Evolutionary conservation across 2,113 vertebrate species (phyloP), one percentile per base, ranked within the genome.

Genomic region (Aptenodytes forsteri): DNA sequence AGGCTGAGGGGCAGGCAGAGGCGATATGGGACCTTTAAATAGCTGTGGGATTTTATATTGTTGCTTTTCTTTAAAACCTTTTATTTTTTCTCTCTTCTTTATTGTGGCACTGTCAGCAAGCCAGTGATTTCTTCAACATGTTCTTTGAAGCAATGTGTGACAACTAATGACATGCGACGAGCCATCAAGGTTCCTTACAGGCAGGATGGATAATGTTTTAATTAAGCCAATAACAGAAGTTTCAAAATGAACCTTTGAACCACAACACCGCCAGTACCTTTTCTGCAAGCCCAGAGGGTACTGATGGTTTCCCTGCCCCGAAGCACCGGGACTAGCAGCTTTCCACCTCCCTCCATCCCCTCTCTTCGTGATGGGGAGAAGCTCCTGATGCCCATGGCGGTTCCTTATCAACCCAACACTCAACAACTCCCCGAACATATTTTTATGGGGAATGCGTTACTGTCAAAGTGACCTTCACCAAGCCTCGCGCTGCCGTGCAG

Each of bases 391-490:
- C 38, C 71, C 79, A 44, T 1, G 4, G 91, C 0, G 5, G 38
- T 62, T 94, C 50, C 82, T 94, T 75, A 83, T 88, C 38, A 77
- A 77, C 14, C 44, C 50, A 10, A 15, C 20, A 17, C 75, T 85
- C 78, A 46, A 29, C 67, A 94, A 79, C 90, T 83, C 87, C 73
- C 81, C 1, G 1, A 72, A 91, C 9, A 40, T 54, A 82, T 96
- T 83, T 94, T 96, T 54, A 88, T 93, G 82, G 82, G 81, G 42
- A 91, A 66, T 0, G 3, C 6, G 16, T 58, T 93, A 80, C 54
- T 83, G 72, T 75, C 89, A 94, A 94, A 92, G 91, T 96, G 89
- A 97, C 91, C 82, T 97, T 93, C 94, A 91, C 56, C 66, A n/a
- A 93, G 70, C 50, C 84, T 84, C 7, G 3, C 0, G 1, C 62